Conservation (phyloP, 2,888 invertebrate species). For the Coelinius sp. region DNA sequence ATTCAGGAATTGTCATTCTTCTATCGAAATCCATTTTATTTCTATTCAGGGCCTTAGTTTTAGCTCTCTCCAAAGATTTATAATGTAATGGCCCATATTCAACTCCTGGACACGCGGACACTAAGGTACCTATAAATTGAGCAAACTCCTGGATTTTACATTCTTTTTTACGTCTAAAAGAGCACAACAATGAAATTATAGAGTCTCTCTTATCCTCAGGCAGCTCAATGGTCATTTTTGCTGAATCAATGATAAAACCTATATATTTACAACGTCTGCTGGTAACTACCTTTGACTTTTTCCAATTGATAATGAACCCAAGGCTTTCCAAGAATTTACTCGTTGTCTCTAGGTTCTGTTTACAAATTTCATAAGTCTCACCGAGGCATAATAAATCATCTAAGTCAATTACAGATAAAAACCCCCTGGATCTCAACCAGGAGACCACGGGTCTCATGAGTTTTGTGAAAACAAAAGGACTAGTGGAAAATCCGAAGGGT, state of each 20-base stretch:
- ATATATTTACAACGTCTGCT: neutral
- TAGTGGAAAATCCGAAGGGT: neutral
- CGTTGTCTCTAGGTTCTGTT: neutral
- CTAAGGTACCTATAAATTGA: conserved; percentile 1
- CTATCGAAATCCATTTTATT: conserved; percentile 15
- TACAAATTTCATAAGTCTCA: neutral
- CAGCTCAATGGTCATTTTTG: neutral
- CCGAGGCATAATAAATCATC: neutral
- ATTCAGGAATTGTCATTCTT: conserved; percentile 14
- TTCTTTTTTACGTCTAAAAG: neutral
- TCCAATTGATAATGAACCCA: neutral
- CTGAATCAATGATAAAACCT: neutral
- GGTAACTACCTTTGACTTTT: neutral
- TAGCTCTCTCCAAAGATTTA: conserved; percentile 18
- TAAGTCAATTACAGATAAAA: neutral
- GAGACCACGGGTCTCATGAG: neutral
- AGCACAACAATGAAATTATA: neutral
- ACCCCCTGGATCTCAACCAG: neutral
- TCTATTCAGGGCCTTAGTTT: neutral
- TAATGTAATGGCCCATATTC: conserved; percentile 27
- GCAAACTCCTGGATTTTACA: conserved; percentile 12
- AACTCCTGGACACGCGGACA: conserved; percentile 13
- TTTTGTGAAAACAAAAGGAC: neutral
- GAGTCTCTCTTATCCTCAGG: neutral
- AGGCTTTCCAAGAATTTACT: neutral